Conservation (phyloP, 1,140 invertebrate species). For the Diachasma alloeum region DNA sequence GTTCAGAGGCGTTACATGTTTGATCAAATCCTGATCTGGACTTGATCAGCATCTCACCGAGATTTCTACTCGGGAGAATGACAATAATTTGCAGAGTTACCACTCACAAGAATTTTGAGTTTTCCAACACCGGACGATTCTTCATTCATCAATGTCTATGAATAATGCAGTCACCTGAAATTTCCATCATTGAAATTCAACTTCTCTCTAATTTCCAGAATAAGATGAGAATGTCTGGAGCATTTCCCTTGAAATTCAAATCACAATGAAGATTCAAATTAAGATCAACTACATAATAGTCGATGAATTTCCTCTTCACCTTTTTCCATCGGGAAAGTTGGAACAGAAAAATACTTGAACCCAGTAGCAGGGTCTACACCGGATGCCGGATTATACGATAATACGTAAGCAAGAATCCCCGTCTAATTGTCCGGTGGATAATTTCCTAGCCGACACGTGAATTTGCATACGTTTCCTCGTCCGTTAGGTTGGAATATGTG, state of each 20-base stretch:
- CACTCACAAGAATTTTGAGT: no score
- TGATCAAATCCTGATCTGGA: no score
- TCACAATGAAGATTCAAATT: background rate
- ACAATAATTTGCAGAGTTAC: no score
- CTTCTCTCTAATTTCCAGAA: no score
- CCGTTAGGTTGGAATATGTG: constrained; percentile 48
- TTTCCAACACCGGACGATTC: no score
- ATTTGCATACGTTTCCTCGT: constrained; percentile 64
- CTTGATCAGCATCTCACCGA: no score
- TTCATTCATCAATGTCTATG: no score
- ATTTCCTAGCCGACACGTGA: constrained; percentile 39
- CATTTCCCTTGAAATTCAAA: background rate
- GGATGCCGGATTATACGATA: constrained; percentile 58
- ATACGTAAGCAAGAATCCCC: constrained; percentile 54
- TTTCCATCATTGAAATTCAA: no score
- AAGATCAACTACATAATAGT: background rate
- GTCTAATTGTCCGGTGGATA: constrained; percentile 63
- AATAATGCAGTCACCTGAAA: no score
- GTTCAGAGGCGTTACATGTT: no score
- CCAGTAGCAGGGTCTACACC: constrained; percentile 35
- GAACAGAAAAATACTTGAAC: background rate
- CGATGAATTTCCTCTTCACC: background rate
- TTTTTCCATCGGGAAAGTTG: background rate
- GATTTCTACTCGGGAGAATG: no score
- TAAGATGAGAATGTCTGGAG: background rate